phyloP scores from a whole-genome alignment of 2,888 invertebrate genomes.

The Drosophila prolongata region DNA sequence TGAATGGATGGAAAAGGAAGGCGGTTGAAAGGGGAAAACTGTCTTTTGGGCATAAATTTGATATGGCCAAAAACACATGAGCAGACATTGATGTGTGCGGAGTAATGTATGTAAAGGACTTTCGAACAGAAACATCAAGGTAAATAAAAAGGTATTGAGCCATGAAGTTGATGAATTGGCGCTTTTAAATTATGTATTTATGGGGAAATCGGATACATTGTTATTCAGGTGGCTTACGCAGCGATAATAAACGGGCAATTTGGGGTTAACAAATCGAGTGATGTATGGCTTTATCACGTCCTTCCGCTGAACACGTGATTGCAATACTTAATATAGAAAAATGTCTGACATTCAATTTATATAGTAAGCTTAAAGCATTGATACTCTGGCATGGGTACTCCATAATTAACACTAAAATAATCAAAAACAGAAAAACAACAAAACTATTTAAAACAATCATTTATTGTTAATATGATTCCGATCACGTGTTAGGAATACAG shows the following conservation, averaged over 20 bases:
- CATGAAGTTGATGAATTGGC: slow-evolving; percentile 45
- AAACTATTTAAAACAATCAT: not conserved
- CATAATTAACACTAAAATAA: slow-evolving; percentile 8
- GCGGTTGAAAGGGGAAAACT: not conserved
- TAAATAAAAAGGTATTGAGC: slow-evolving; percentile 44
- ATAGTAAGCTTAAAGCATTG: slow-evolving; percentile 2
- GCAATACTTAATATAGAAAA: slow-evolving; percentile 4
- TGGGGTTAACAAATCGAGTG: slow-evolving; percentile 46
- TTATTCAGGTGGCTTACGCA: slow-evolving; percentile 36
- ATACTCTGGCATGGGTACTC: not conserved
- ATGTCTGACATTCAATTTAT: slow-evolving; percentile 7
- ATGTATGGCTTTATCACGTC: slow-evolving; percentile 32
- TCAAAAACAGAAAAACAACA: not conserved
- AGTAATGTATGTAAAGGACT: slow-evolving; percentile 8
- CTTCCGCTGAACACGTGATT: slow-evolving; percentile 17
- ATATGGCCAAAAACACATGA: slow-evolving; percentile 10
- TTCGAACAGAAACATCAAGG: slow-evolving; percentile 33
- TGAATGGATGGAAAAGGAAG: slow-evolving; percentile 14
- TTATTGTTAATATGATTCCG: not conserved
- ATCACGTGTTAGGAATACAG: not conserved
- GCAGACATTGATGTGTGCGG: not conserved
- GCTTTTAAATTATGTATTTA: slow-evolving; percentile 46
- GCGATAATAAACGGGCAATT: slow-evolving; percentile 46
- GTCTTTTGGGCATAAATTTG: slow-evolving; percentile 32
- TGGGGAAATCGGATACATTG: slow-evolving; percentile 33